A percentile compares a stretch with the other conserved stretches of the same genome.
phyloP scores from a whole-genome alignment of 2,888 invertebrate species.

The Caenorhabditis doughertyi region DNA sequence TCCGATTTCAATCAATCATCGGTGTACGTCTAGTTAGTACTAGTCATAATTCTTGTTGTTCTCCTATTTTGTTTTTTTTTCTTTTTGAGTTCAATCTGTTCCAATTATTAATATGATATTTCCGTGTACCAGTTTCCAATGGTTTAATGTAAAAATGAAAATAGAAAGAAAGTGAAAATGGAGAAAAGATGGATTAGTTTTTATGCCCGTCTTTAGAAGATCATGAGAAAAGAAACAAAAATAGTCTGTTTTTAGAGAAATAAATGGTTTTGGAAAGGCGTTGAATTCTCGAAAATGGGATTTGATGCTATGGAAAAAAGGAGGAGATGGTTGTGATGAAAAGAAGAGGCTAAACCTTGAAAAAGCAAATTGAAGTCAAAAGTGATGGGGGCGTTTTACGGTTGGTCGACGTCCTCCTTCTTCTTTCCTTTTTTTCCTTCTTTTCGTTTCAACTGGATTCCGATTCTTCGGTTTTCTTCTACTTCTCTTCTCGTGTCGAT shows the following conservation, averaged over 20 bases:
- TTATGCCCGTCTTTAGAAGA: slow-evolving; percentile 14
- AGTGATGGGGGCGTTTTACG: slow-evolving; percentile 47
- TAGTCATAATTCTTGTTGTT: slow-evolving; percentile 30
- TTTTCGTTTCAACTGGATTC: slow-evolving; percentile 48
- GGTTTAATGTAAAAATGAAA: slow-evolving; percentile 8
- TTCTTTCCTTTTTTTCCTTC: slow-evolving; percentile 4
- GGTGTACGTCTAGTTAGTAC: slow-evolving; percentile 7
- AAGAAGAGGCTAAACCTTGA: slow-evolving; percentile 35
- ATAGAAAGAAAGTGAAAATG: neutral
- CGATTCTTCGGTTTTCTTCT: slow-evolving; percentile 20
- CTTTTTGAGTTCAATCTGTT: neutral
- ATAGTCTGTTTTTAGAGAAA: neutral
- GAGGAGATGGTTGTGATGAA: neutral
- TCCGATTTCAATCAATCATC: slow-evolving; percentile 34
- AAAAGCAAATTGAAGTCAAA: slow-evolving; percentile 49
- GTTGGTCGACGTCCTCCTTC: slow-evolving; percentile 46
- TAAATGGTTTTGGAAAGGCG: slow-evolving; percentile 14
- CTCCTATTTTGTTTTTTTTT: slow-evolving; percentile 5
- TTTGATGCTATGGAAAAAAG: slow-evolving; percentile 15
- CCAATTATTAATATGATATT: slow-evolving; percentile 9
- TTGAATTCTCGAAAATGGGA: slow-evolving; percentile 16
- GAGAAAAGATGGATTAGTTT: slow-evolving; percentile 1
- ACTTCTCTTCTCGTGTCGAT: neutral
- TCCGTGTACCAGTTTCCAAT: slow-evolving; percentile 17
- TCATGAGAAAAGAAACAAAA: slow-evolving; percentile 1